Evolutionary conservation across 2,113 vertebrate genomes (phyloP), one percentile per base, ranked within the genome.

Genomic region (Chaetops frenatus): DNA sequence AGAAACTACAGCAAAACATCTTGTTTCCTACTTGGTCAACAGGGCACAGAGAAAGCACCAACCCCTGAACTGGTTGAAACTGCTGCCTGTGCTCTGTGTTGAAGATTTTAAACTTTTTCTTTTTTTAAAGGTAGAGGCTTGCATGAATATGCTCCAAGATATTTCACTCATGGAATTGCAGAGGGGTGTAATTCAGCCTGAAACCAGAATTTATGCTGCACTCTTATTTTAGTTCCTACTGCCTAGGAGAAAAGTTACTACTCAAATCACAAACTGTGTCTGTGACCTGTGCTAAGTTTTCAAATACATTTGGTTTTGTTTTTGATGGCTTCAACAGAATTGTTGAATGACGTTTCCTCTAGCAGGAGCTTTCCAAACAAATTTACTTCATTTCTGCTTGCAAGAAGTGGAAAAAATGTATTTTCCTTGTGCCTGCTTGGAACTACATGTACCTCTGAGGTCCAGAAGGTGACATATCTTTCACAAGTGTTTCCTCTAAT

Each of bases 341-440:
- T 61, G 36, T 19, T 79, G 48, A 90, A 94, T n/a, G 69, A 58
- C n/a, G 40, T 85, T 94, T 94, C 60, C 81, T 90, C 60, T 79
- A 81, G 36, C 27, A 50, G 22, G 16, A 23, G 18, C 79, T 95
- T 91, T 58, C 67, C 80, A 72, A 86, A 83, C 3, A 90, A 83
- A 61, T 74, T 69, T 62, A 54, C 48, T 88, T 82, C 0, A 51
- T 67, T 85, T 77, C 71, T 92, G 36, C 66, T 93, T 67, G 45
- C 21, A 87, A 92, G 67, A 82, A 89, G 70, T 64, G 42, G 53
- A 45, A 89, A 96, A 91, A 94, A 85, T 17, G 17, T 82, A 53
- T 94, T 92, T 89, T 91, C 25, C 78, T 91, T 81, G 18, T 62
- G 64, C 54, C 81, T 95, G 81, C 73, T 88, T 95, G 81, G 90